phyloP scores from a whole-genome alignment of 2,113 vertebrate species.

The Empidonax traillii region DNA sequence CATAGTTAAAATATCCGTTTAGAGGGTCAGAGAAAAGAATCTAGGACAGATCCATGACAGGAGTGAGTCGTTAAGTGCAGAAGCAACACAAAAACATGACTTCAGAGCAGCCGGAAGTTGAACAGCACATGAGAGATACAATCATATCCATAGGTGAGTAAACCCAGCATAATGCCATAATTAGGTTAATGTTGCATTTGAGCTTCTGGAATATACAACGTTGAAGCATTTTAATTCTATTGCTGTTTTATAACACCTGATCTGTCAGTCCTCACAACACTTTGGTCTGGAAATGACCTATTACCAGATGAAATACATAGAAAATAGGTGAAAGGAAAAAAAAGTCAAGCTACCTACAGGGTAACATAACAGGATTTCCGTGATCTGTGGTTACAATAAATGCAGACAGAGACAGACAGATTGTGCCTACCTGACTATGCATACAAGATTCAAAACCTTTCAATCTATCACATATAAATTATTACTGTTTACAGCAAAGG shows the following conservation, averaged over 20 bases:
- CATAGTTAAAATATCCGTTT: not conserved
- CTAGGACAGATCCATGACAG: not conserved
- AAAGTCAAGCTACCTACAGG: not conserved
- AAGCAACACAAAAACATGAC: not conserved
- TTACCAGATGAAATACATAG: not conserved
- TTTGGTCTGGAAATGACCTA: not conserved
- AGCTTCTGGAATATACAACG: not conserved
- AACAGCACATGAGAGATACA: not conserved
- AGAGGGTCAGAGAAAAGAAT: conserved; percentile 35
- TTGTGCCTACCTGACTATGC: not conserved
- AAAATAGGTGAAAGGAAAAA: conserved; percentile 22
- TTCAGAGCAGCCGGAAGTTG: conserved; percentile 18
- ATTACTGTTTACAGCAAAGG: not conserved
- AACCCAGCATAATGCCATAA: not conserved
- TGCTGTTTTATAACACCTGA: not conserved
- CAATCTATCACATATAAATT: not conserved
- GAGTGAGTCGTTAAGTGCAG: not conserved
- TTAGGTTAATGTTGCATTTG: not conserved
- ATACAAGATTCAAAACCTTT: not conserved
- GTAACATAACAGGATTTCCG: not conserved
- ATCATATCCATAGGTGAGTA: not conserved
- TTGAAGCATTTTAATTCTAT: not conserved
- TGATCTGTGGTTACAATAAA: conserved; percentile 4
- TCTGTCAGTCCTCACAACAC: not conserved
- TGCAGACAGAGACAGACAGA: not conserved